Evolutionary conservation across 2,888 invertebrate species (phyloP).

Genomic region (Clistopyga incitator): DNA sequence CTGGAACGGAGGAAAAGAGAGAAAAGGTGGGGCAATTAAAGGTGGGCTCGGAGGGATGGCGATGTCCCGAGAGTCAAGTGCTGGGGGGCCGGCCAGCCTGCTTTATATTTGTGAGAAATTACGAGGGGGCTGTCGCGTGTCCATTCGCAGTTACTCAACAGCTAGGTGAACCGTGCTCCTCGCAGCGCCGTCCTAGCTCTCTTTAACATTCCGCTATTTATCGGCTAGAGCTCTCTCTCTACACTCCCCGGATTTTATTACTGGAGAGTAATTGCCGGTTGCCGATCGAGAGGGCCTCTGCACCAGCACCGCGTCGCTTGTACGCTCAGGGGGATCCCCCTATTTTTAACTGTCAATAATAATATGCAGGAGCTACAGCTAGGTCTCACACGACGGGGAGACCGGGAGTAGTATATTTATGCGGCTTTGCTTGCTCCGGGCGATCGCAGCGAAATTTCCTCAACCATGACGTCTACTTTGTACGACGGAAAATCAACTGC

Average conservation of each 20-base stretch:
- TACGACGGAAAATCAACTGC: constrained; percentile 33
- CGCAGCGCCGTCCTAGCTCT: constrained; percentile 66
- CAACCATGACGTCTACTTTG: constrained; percentile 41
- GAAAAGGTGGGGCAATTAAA: constrained; percentile 32
- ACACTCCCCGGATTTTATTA: constrained; percentile 72
- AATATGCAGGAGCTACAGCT: constrained; percentile 70
- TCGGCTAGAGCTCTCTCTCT: constrained; percentile 70
- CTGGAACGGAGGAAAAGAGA: constrained; percentile 24
- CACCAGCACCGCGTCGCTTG: constrained; percentile 9
- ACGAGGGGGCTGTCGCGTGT: constrained; percentile 77
- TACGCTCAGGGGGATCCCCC: constrained; percentile 34
- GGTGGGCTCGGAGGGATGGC: background rate
- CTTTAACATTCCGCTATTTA: constrained; percentile 73
- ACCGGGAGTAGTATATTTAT: constrained; percentile 70
- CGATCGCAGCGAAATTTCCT: constrained; percentile 71
- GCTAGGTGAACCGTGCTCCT: constrained; percentile 54
- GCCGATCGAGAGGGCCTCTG: constrained; percentile 52
- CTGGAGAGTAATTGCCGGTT: constrained; percentile 73
- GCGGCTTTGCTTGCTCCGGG: constrained; percentile 65
- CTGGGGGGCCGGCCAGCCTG: constrained; percentile 30
- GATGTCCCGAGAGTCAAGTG: constrained; percentile 16
- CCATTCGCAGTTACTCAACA: constrained; percentile 73
- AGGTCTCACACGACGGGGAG: constrained; percentile 58
- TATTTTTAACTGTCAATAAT: constrained; percentile 72
- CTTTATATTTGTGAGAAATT: constrained; percentile 76